Conservation (phyloP, 2,113 vertebrate genomes). For the Pluvialis apricaria region DNA sequence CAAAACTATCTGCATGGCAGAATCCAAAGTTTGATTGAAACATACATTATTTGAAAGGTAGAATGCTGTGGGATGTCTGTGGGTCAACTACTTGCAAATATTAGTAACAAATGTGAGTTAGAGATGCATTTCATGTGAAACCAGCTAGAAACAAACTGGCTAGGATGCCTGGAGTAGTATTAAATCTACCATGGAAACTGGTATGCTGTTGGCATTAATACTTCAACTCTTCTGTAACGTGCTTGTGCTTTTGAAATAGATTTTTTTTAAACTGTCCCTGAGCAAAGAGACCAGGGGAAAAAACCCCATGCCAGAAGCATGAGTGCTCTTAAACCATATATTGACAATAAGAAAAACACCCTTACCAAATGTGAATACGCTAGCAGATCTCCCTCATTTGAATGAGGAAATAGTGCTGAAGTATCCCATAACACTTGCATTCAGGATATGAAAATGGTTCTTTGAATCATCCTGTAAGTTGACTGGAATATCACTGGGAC, state of each 20-base stretch:
- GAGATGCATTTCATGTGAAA: not conserved
- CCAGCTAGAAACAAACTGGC: not conserved
- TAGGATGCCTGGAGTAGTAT: not conserved
- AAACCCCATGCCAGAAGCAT: not conserved
- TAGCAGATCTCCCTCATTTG: not conserved
- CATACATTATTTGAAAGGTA: not conserved
- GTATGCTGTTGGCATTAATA: not conserved
- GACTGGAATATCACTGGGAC: not conserved
- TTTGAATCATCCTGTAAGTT: not conserved
- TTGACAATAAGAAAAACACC: not conserved
- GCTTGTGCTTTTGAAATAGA: not conserved
- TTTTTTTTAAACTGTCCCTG: not conserved
- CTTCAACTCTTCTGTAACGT: not conserved
- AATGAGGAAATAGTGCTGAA: not conserved
- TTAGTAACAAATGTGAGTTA: not conserved
- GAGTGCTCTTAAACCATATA: not conserved
- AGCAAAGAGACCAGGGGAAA: not conserved
- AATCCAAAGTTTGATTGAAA: not conserved
- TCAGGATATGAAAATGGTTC: not conserved
- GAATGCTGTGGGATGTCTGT: not conserved
- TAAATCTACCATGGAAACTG: not conserved
- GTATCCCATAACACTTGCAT: not conserved
- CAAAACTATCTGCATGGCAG: not conserved
- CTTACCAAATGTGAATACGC: not conserved
- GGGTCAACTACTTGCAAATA: not conserved